Percentiles rank a stretch among this genome's conserved stretches.
These are phyloP conservation scores for Oreocharis arfaki DNA, from an alignment of 2,113 vertebrate species.

Conservation along the genomic window DNA sequence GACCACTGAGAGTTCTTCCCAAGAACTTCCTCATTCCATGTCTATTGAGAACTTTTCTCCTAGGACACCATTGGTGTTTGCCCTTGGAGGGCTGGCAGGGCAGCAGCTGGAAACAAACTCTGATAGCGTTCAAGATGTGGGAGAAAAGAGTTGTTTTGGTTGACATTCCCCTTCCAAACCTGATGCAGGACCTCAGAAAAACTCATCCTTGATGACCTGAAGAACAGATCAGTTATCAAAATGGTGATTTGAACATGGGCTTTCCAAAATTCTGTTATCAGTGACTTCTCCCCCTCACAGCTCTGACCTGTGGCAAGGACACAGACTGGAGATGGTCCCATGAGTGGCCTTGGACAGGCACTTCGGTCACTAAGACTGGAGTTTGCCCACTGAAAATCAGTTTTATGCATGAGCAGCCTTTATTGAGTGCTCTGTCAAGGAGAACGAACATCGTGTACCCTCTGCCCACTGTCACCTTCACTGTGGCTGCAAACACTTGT, in stretches of 20 bases:
- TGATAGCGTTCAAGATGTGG: background rate
- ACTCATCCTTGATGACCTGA: background rate
- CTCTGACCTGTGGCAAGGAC: background rate
- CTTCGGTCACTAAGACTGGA: background rate
- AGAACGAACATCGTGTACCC: rapidly evolving
- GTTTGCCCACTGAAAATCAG: background rate
- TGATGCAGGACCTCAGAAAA: background rate
- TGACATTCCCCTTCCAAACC: background rate
- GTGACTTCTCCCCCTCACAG: background rate
- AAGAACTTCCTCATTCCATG: background rate
- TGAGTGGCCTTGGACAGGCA: background rate
- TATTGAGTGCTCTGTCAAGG: background rate
- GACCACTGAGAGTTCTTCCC: background rate
- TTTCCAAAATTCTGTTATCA: background rate
- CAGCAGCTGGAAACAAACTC: background rate
- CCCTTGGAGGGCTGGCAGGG: background rate
- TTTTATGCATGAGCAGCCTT: background rate
- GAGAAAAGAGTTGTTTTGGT: background rate
- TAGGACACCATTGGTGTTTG: background rate
- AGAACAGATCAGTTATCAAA: background rate
- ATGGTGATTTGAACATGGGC: rapidly evolving
- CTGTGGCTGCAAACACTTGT: background rate
- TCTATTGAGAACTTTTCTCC: background rate
- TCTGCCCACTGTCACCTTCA: background rate
- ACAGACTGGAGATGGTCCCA: background rate